phyloP scores from a whole-genome alignment of 2,113 vertebrate species.

The Calonectris borealis region DNA sequence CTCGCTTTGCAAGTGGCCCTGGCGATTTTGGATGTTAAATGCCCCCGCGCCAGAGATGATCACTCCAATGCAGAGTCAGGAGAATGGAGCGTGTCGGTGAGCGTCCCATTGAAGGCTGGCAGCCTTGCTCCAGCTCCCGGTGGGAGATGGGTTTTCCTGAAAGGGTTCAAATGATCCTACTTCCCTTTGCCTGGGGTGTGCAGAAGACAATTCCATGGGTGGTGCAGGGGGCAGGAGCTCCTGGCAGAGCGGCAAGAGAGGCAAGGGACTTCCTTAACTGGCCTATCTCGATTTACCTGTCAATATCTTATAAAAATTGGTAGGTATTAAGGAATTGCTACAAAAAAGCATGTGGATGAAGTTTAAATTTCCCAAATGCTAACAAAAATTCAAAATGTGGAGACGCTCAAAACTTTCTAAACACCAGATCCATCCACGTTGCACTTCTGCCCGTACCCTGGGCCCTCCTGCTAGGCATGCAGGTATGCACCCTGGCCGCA shows the following conservation, averaged over 20 bases:
- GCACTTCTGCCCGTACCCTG: fast-evolving
- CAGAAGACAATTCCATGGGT: neutral
- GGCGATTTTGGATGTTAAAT: neutral
- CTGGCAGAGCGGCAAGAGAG: neutral
- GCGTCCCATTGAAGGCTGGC: neutral
- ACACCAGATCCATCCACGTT: neutral
- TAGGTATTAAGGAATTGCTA: neutral
- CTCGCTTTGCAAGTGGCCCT: neutral
- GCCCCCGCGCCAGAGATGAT: neutral
- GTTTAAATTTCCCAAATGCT: neutral
- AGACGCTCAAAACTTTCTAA: neutral
- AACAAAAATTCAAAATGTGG: neutral
- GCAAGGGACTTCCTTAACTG: neutral
- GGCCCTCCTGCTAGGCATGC: neutral
- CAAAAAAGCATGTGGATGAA: neutral
- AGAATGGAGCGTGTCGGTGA: neutral
- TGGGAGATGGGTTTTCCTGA: neutral
- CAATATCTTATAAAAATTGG: neutral
- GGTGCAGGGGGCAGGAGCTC: neutral
- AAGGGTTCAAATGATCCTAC: neutral
- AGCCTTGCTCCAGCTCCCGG: fast-evolving
- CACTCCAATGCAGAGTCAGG: neutral
- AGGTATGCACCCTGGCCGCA: fast-evolving
- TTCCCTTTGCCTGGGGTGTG: neutral
- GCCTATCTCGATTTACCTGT: neutral